Percentiles rank a stretch among this genome's conserved stretches.
Conservation (phyloP, 2,888 invertebrate species). For the Orthosia gothica region DNA sequence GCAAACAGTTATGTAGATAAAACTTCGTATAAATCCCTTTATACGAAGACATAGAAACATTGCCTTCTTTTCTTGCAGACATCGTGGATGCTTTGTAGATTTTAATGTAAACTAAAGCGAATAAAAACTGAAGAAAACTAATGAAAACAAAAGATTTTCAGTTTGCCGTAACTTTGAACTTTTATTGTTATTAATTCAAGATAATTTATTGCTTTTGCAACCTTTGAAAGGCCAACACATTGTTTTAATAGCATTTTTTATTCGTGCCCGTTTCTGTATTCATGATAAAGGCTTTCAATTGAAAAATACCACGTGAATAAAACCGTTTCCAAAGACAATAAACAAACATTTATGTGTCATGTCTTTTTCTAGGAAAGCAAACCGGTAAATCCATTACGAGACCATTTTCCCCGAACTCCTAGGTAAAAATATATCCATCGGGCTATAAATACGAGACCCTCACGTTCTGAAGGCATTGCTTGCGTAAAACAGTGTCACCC, state of each 20-base stretch:
- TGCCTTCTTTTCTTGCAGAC: neutral
- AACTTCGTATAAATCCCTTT: too few relatives aligned
- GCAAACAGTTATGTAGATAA: neutral
- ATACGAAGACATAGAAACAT: neutral
- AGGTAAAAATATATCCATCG: slow-evolving; percentile 50
- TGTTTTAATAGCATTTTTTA: neutral
- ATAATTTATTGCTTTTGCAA: neutral
- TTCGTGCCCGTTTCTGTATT: too few relatives aligned
- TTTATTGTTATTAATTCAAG: neutral
- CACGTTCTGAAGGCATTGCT: slow-evolving; percentile 42
- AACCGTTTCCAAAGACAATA: neutral
- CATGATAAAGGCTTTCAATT: neutral
- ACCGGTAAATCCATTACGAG: slow-evolving; percentile 36
- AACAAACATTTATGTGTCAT: slow-evolving; percentile 5
- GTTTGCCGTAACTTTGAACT: slow-evolving; percentile 4
- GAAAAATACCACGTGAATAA: neutral
- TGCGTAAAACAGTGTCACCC: slow-evolving; percentile 64
- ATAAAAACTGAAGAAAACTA: neutral
- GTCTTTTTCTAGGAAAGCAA: slow-evolving; percentile 11
- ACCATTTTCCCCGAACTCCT: slow-evolving; percentile 36
- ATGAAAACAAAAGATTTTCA: neutral
- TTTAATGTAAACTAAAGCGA: neutral
- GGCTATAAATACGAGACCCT: slow-evolving; percentile 54
- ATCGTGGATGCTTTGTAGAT: too few relatives aligned
- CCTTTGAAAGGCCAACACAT: slow-evolving; percentile 3